Evolutionary conservation across 2,113 vertebrate genomes (phyloP).

Genomic region (Peromyscus californicus): DNA sequence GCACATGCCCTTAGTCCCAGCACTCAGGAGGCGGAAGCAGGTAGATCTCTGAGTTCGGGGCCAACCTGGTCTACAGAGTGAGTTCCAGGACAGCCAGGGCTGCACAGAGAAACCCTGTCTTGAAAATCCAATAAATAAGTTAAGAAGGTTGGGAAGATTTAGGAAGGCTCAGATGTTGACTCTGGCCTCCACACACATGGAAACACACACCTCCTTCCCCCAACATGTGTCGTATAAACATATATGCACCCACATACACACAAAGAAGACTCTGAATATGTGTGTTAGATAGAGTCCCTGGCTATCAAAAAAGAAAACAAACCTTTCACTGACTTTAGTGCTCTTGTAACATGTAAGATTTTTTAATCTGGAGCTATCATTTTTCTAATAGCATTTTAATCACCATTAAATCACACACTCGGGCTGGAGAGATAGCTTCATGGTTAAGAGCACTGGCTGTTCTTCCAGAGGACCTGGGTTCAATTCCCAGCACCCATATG

Average conservation of each 20-base stretch:
- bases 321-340: not conserved
- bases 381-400: conserved; percentile 55
- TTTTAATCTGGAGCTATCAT: not conserved
- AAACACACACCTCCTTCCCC: not conserved
- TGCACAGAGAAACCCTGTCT: not conserved
- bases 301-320: not conserved
- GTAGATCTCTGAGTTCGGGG: not conserved
- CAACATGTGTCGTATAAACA: no score
- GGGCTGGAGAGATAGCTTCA: no score
- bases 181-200: not conserved
- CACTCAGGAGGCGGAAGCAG: not conserved
- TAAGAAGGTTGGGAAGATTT: not conserved
- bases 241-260: not conserved
- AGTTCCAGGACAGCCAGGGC: not conserved
- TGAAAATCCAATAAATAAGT: not conserved
- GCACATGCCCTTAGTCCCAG: not conserved
- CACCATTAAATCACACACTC: not conserved
- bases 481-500: no score
- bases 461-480: no score
- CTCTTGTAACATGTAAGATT: conserved; percentile 10
- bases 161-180: not conserved
- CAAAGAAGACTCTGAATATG: not conserved
- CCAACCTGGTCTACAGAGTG: not conserved
- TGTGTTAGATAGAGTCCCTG: not conserved
- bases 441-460: no score